phyloP scores from a whole-genome alignment of 2,888 invertebrate species.

The Acanthosepion pharaonis region DNA sequence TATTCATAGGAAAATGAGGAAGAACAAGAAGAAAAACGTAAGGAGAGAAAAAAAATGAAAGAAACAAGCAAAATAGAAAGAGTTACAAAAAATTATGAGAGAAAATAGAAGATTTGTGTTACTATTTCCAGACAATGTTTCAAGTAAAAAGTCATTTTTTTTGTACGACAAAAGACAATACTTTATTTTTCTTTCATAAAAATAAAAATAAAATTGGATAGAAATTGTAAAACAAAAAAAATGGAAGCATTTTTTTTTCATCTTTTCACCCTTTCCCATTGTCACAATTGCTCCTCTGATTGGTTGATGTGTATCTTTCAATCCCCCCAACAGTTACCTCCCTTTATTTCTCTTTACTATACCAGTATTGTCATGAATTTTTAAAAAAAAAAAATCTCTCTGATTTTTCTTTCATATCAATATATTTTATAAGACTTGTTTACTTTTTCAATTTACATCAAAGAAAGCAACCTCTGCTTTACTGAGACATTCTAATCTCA shows the following conservation, averaged over 20 bases:
- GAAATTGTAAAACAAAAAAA: neutral
- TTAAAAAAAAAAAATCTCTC: too few relatives aligned
- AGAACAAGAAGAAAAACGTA: neutral
- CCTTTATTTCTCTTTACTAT: too few relatives aligned
- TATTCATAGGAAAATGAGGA: neutral
- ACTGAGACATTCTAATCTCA: too few relatives aligned
- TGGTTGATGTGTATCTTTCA: neutral
- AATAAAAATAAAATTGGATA: neutral
- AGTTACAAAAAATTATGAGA: neutral
- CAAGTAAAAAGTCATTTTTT: neutral
- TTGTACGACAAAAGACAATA: neutral
- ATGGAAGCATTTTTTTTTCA: neutral
- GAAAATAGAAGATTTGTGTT: neutral
- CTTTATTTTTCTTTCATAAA: neutral
- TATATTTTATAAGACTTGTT: too few relatives aligned
- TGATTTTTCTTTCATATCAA: too few relatives aligned
- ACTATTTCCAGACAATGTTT: neutral
- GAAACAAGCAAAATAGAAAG: neutral
- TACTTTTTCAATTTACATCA: too few relatives aligned
- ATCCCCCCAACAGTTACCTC: neutral
- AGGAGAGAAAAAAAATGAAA: neutral
- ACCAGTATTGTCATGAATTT: too few relatives aligned
- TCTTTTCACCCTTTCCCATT: neutral
- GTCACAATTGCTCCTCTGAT: neutral
- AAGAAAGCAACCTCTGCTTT: too few relatives aligned